Conservation (phyloP, 2,113 vertebrate species). For the Passer montanus region DNA sequence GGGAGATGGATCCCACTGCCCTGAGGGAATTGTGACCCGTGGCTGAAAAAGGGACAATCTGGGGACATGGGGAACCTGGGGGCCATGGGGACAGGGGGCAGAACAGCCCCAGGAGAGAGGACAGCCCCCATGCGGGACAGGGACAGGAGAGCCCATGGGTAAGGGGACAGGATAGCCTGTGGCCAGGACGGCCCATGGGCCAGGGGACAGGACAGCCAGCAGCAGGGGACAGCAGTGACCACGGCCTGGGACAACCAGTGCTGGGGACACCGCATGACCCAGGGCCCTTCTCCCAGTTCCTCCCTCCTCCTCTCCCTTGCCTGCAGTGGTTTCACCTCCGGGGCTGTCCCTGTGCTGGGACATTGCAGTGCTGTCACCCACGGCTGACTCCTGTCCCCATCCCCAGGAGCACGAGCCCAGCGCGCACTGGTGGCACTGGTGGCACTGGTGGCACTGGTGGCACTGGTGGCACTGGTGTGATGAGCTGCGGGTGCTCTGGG, state of each 20-base stretch:
- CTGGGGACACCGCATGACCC: neutral
- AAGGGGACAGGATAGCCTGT: neutral
- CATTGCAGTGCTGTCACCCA: neutral
- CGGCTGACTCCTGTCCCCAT: accelerated
- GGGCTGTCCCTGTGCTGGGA: neutral
- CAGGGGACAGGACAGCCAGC: neutral
- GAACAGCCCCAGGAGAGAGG: neutral
- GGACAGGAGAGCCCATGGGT: neutral
- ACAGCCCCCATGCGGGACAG: neutral
- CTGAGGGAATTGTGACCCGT: neutral
- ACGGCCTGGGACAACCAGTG: neutral
- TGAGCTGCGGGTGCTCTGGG: neutral
- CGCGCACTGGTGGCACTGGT: too few species aligned
- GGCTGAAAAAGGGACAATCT: neutral
- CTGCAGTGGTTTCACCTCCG: neutral
- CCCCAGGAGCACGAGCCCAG: neutral
- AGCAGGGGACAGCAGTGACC: neutral
- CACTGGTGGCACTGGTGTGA: neutral
- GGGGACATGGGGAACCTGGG: neutral
- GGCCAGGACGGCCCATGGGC: neutral
- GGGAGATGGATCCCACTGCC: neutral
- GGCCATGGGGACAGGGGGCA: neutral
- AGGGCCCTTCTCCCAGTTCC: neutral
- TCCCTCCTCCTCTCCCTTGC: neutral
- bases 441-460: neutral